phyloP scores from a whole-genome alignment of 2,113 vertebrate genomes.

The Panthera uncia region DNA sequence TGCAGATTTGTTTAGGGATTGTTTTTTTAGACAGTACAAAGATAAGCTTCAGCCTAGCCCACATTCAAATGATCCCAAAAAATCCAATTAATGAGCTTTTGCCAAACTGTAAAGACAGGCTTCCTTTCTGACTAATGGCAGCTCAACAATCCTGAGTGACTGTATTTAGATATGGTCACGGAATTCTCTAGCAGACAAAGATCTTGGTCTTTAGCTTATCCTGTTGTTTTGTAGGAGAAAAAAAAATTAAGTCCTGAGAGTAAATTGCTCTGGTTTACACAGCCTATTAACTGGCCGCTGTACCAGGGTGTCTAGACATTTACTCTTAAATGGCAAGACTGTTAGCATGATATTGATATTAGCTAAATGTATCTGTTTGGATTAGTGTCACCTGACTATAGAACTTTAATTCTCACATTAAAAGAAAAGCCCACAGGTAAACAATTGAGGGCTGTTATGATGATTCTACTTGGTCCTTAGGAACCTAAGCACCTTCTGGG shows the following conservation, averaged over 20 bases:
- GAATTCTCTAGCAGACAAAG: background rate
- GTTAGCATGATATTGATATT: background rate
- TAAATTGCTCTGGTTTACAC: background rate
- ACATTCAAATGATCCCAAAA: background rate
- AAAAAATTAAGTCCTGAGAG: background rate
- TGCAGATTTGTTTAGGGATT: constrained; percentile 56
- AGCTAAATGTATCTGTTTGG: constrained; percentile 28
- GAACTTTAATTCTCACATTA: constrained; percentile 15
- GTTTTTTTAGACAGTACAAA: constrained; percentile 32
- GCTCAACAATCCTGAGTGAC: background rate
- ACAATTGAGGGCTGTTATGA: background rate
- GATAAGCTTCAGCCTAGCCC: constrained; percentile 51
- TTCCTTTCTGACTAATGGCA: constrained; percentile 46
- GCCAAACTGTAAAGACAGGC: constrained; percentile 34
- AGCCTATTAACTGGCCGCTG: background rate
- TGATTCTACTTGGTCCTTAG: background rate
- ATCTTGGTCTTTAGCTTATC: background rate
- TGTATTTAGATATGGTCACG: background rate
- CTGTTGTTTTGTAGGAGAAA: background rate
- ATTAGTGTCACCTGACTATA: background rate
- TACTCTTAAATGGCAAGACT: background rate
- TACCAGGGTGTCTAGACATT: background rate
- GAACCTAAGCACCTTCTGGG: background rate
- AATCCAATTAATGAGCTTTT: constrained; percentile 43
- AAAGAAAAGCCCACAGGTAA: background rate